These are phyloP conservation scores for Sclerurus mexicanus DNA, from an alignment of 2,113 vertebrate genomes.

Conservation along the genomic window DNA sequence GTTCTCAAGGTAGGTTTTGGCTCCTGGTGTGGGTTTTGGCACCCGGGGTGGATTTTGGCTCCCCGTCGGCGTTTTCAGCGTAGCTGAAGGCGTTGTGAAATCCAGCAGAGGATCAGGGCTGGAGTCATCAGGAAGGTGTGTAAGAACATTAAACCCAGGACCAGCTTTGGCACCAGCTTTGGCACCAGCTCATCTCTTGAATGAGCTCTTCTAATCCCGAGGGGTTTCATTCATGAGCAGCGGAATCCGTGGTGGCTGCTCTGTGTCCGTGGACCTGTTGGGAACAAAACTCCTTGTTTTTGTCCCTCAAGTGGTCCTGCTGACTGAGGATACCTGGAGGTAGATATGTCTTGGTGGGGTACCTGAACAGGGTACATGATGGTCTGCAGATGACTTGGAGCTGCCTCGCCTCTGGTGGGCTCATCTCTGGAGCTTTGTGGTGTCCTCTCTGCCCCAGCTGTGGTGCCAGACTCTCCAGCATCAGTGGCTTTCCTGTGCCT, in stretches of 20 bases:
- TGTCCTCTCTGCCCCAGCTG: neutral
- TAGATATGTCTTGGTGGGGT: fast-evolving
- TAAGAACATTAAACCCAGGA: neutral
- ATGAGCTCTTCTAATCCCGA: neutral
- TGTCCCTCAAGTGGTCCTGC: neutral
- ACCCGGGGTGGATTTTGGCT: too few species aligned
- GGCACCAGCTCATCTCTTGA: neutral
- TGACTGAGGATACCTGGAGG: neutral
- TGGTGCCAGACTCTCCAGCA: neutral
- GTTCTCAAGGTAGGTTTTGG: neutral
- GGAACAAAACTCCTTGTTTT: neutral
- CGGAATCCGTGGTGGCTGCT: neutral
- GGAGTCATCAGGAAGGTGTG: neutral
- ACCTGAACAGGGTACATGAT: too few species aligned
- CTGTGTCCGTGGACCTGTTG: neutral
- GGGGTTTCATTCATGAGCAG: neutral
- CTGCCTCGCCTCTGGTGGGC: too few species aligned
- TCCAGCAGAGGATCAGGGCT: neutral
- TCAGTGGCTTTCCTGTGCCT: neutral
- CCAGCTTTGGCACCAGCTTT: neutral
- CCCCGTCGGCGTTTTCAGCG: too few species aligned
- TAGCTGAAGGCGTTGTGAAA: neutral
- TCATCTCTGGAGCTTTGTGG: neutral
- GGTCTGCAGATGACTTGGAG: too few species aligned
- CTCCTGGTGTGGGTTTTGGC: neutral